Base-by-base conservation (phyloP, 2,113 vertebrate genomes). In the Sula dactylatra region DNA sequence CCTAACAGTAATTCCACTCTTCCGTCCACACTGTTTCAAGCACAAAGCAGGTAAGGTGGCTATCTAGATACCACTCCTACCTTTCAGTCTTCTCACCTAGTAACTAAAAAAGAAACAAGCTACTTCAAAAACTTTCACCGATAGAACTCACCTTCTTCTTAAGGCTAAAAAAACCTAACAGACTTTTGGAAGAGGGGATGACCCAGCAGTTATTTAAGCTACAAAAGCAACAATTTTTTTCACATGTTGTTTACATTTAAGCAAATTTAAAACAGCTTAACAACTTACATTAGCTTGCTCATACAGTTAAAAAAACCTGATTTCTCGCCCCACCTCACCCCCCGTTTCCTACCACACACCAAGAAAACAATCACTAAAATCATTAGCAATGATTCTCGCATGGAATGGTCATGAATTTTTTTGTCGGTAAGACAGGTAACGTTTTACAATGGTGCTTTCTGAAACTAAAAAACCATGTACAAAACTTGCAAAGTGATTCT, bases 31-130 rank as follows among this genome's bases (percentile, higher is more conserved):
- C 38, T 38, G n/a, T 8, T 6, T 9, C 67, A 67, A 36, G 58
- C 1, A 2, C 40, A 17, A 29, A 31, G 16, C 25, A 31, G 25
- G 24, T 36, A 82, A 45, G 0, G 2, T 13, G 8, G 49, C 54
- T 47, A 66, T 17, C 45, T 22, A 29, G 27, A 27, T 17, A 54
- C 32, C 25, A 13, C 0, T 69, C 47, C 65, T 29, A 12, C 4
- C 34, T 26, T 9, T 13, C 81, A 54, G 47, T 7, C n/a, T 26
- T 54, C 65, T 79, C 54, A 45, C 3, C 2, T 1, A 40, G 9
- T 4, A 70, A 61, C 2, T 7, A 54, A 65, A 27, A 44, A 27
- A 58, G 12, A 13, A 78, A 65, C 11, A 20, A 61, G 27, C 32
- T 25, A 54, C 45, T 49, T 34, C 40, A 31, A 40, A 81, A 12